Conservation (phyloP, 1,140 invertebrate species). For the Orchesella cincta region DNA sequence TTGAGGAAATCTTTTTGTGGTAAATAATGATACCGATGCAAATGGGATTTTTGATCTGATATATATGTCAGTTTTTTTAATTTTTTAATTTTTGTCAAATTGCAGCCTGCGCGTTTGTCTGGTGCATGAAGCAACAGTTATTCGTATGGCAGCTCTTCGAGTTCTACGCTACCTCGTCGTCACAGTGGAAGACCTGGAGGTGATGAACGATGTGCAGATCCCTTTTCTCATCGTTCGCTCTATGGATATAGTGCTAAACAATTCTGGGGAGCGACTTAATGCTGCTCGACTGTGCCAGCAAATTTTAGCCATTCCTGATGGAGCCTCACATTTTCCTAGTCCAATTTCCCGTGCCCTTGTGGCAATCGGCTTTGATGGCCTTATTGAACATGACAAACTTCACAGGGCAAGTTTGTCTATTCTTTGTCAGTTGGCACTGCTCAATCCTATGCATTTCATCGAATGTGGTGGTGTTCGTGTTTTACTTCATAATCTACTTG, state of each 20-base stretch:
- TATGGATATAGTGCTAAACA: constrained; percentile 77
- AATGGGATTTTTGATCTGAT: not conserved
- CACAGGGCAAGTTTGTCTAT: constrained; percentile 79
- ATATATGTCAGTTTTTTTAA: not conserved
- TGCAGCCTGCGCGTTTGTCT: constrained; percentile 79
- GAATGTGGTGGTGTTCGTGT: constrained; percentile 79
- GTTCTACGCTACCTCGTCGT: constrained; percentile 80
- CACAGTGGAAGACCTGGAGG: constrained; percentile 65
- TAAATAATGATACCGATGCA: constrained; percentile 62
- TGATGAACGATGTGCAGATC: constrained; percentile 67
- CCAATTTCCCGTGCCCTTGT: constrained; percentile 72
- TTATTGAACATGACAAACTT: constrained; percentile 74
- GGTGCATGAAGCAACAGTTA: constrained; percentile 81
- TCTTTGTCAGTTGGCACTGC: constrained; percentile 80
- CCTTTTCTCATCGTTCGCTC: constrained; percentile 54
- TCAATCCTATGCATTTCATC: constrained; percentile 79
- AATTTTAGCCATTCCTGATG: constrained; percentile 51
- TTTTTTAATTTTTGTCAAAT: constrained; percentile 52
- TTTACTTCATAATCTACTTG: constrained; percentile 76
- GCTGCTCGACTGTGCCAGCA: constrained; percentile 79
- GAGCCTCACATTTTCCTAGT: constrained; percentile 66
- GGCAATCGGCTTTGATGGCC: constrained; percentile 74
- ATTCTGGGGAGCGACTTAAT: constrained; percentile 86
- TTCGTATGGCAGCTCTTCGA: constrained; percentile 81
- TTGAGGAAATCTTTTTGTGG: constrained; percentile 80